Evolutionary conservation across 2,113 vertebrate species (phyloP).

Genomic region (Macroglossus sobrinus): DNA sequence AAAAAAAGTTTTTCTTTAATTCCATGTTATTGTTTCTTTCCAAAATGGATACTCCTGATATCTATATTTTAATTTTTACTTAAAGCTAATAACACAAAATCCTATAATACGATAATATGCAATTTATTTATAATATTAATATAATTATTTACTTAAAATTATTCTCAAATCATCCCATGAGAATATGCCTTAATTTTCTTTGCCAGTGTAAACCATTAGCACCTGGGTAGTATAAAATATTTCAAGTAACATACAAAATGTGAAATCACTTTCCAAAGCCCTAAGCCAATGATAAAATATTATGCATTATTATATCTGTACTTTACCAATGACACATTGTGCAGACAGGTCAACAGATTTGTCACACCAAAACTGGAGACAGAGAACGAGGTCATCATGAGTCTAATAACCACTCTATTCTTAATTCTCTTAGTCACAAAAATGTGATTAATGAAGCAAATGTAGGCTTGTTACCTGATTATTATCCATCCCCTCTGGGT

Average conservation of each 20-base stretch:
- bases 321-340: background rate
- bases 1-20: background rate
- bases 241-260: constrained; percentile 10
- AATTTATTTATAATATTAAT: background rate
- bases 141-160: background rate
- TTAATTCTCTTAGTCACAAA: constrained; percentile 58
- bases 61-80: background rate
- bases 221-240: background rate
- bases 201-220: background rate
- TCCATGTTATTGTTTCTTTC: background rate
- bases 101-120: background rate
- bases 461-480: constrained; percentile 52
- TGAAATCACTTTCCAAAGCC: constrained; percentile 6
- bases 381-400: background rate
- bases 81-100: background rate
- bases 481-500: constrained; percentile 61
- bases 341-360: background rate
- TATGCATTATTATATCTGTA: background rate
- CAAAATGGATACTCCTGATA: background rate
- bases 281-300: background rate
- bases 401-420: background rate
- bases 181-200: background rate
- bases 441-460: constrained; percentile 66
- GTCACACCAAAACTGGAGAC: background rate
- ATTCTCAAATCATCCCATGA: background rate